Evolutionary conservation across 1,140 invertebrate species (phyloP).

Genomic region (Papilio aristodemus): DNA sequence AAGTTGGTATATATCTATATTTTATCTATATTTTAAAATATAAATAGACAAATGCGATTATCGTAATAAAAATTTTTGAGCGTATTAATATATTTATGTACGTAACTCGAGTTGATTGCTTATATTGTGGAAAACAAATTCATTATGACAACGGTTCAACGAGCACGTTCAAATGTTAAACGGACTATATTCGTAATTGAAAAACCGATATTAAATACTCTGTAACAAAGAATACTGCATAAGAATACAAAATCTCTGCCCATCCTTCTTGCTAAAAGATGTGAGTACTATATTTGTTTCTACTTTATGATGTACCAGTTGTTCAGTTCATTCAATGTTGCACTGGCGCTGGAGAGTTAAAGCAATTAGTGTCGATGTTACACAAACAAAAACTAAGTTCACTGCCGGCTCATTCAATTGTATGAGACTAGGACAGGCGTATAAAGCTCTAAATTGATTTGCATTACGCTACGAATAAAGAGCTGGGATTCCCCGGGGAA

Average conservation of each 20-base stretch:
- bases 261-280: neutral
- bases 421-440: slow-evolving; percentile 7
- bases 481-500: slow-evolving; percentile 3
- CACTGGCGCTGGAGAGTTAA: neutral
- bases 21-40: no score
- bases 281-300: neutral
- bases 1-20: no score
- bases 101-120: no score
- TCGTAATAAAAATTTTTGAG: no score
- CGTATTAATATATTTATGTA: no score
- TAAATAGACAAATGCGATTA: no score
- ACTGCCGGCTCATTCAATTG: slow-evolving; percentile 1
- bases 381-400: slow-evolving; percentile 11
- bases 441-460: slow-evolving; percentile 21
- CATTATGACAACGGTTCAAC: no score
- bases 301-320: neutral
- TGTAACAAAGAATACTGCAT: no score
- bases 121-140: no score
- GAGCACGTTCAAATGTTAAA: no score
- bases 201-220: no score
- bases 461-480: slow-evolving; percentile 16
- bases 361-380: slow-evolving; percentile 7
- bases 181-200: no score
- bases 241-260: neutral
- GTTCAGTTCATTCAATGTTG: neutral